A percentile compares a stretch with the other conserved stretches of the same genome.
phyloP scores from a whole-genome alignment of 2,888 invertebrate genomes.

The Homarus gammarus region DNA sequence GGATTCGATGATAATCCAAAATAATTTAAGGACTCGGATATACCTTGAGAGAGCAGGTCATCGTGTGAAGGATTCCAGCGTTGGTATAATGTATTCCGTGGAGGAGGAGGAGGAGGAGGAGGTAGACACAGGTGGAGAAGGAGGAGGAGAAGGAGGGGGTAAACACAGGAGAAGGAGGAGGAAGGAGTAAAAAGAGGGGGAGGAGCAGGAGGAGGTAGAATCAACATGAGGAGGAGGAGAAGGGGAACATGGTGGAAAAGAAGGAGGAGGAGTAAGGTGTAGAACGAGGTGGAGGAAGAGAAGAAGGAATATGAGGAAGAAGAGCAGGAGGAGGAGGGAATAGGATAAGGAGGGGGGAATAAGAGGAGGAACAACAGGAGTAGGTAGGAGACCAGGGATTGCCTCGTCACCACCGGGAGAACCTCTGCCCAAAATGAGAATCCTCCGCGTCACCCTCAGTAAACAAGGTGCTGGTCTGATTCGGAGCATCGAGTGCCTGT shows the following conservation, averaged over 20 bases:
- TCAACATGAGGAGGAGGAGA: not conserved
- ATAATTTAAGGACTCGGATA: too few relatives aligned
- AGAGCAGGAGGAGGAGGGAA: not conserved
- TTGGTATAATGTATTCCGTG: not conserved
- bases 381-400: not conserved
- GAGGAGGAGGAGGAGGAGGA: not conserved
- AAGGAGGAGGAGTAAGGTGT: not conserved
- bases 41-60: too few relatives aligned
- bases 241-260: too few relatives aligned
- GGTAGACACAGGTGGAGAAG: not conserved
- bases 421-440: constrained; percentile 3
- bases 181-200: not conserved
- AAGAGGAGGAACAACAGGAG: not conserved
- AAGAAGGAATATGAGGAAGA: too few relatives aligned
- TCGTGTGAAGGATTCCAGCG: not conserved
- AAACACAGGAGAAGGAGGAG: not conserved
- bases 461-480: constrained; percentile 29
- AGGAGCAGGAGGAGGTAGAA: not conserved
- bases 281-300: not conserved
- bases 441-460: constrained; percentile 1
- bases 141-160: not conserved
- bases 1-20: too few relatives aligned
- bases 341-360: not conserved
- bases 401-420: not conserved
- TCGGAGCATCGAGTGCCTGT: constrained; percentile 42